Base-by-base conservation (phyloP, 2,113 vertebrate genomes). In the Lepidothrix coronata region DNA sequence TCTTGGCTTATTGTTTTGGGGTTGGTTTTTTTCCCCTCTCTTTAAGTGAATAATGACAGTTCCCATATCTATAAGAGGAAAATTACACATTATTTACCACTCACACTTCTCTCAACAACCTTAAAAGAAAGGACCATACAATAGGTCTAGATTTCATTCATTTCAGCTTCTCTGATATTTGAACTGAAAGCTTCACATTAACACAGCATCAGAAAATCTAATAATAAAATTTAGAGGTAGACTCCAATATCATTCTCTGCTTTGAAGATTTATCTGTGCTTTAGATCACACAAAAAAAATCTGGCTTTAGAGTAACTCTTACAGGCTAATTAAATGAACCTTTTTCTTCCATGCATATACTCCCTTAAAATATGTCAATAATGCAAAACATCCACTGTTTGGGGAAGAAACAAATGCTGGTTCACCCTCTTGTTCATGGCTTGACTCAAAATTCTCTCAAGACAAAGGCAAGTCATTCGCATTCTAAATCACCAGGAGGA, bases 11-110 rank as follows among this genome's bases (percentile, higher is more conserved):
- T 37, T 94, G 87, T 58, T 92, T 91, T 70, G 57, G 15, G 20
- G 23, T 41, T 75, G 25, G 4, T 4, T 16, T 55, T 44, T 43
- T 48, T 24, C 8, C 8, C 30, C 14, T 41, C 7, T 68, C 10
- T 93, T 77, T 90, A 77, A 93, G 94, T 48, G 90, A 94, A 79
- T 87, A 94, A 94, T 81, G 86, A 88, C 83, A 73, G 30, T 63
- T 91, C 67, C 39, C 33, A 7, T 77, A 63, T 55, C 52, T 68
- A 11, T 71, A 80, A 91, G 59, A 74, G 44, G 75, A 93, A 88
- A 94, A 96, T 74, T 94, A 51, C 65, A 63, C 65, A 30, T 70
- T 89, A n/a, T 11, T 88, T 85, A 92, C 63, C 54, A 80, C 73
- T 88, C 7, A 3, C 48, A 52, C 55, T 90, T 95, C 90, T 79